Evolutionary conservation across 1,140 invertebrate genomes (phyloP).

Genomic region (Lucilia cuprina): DNA sequence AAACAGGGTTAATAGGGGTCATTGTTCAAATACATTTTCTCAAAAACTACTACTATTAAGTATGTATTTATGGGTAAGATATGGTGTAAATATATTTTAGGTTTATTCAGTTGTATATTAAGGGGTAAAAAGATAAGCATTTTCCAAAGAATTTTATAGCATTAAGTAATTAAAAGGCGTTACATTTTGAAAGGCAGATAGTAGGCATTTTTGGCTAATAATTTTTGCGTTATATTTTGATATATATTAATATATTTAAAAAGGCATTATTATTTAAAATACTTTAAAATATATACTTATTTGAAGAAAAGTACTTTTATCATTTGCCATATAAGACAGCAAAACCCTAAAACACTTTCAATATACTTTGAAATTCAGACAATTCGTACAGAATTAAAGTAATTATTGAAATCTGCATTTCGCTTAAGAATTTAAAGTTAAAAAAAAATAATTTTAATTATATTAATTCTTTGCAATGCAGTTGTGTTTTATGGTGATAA

Average conservation of each 20-base stretch:
- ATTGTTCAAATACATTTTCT: background rate
- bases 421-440: slow-evolving; percentile 38
- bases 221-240: slow-evolving; percentile 50
- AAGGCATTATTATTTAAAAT: no score
- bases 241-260: no score
- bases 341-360: slow-evolving; percentile 51
- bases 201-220: slow-evolving; percentile 52
- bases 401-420: slow-evolving; percentile 57
- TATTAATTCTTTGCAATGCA: slow-evolving; percentile 53
- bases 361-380: slow-evolving; percentile 50
- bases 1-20: background rate
- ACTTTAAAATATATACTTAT: background rate
- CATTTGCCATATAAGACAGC: background rate
- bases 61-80: background rate
- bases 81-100: background rate
- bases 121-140: background rate
- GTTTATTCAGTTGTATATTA: background rate
- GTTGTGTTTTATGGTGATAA: slow-evolving; percentile 54
- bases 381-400: slow-evolving; percentile 58
- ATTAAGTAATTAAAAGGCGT: background rate
- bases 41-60: background rate
- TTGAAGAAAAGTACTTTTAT: slow-evolving; percentile 13
- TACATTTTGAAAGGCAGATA: background rate
- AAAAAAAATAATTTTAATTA: background rate
- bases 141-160: background rate